These are phyloP conservation scores for Limonius californicus DNA, from an alignment of 1,140 invertebrate species.

Conservation along the genomic window DNA sequence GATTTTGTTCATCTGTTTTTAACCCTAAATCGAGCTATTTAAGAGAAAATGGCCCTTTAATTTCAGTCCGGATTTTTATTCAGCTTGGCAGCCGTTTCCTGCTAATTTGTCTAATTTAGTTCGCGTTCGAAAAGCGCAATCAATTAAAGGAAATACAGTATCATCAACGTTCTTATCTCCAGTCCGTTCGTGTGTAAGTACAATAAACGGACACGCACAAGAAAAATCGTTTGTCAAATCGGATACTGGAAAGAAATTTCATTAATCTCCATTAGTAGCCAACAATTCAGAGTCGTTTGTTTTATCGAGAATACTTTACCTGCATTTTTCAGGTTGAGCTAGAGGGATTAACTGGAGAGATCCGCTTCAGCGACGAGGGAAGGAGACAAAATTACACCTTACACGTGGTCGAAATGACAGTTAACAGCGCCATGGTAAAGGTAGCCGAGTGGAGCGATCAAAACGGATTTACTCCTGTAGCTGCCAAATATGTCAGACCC, in stretches of 20 bases:
- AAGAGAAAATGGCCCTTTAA: too few species aligned
- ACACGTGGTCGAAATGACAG: slow-evolving; percentile 90
- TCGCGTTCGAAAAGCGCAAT: not conserved
- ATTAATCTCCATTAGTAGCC: slow-evolving; percentile 3
- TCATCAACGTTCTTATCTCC: slow-evolving; percentile 4
- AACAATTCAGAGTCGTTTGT: not conserved
- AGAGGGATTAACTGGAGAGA: slow-evolving; percentile 85
- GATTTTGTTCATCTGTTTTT: too few species aligned
- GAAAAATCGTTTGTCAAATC: slow-evolving; percentile 13
- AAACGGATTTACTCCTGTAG: slow-evolving; percentile 69
- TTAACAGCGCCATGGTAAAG: slow-evolving; percentile 73
- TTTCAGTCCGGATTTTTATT: too few species aligned
- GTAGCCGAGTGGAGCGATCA: slow-evolving; percentile 91
- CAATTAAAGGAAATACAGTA: slow-evolving; percentile 9
- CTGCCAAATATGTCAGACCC: slow-evolving; percentile 73
- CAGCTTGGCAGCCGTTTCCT: too few species aligned
- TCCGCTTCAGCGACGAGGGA: slow-evolving; percentile 84
- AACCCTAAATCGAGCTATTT: too few species aligned
- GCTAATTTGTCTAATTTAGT: slow-evolving; percentile 3
- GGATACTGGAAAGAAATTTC: not conserved
- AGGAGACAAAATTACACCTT: slow-evolving; percentile 85
- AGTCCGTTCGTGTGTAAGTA: slow-evolving; percentile 1
- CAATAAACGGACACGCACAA: slow-evolving; percentile 5
- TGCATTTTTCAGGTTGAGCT: slow-evolving; percentile 71
- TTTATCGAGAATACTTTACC: slow-evolving; percentile 5